Evolutionary conservation across 2,888 invertebrate genomes (phyloP).

Genomic region (Lasius platythorax): DNA sequence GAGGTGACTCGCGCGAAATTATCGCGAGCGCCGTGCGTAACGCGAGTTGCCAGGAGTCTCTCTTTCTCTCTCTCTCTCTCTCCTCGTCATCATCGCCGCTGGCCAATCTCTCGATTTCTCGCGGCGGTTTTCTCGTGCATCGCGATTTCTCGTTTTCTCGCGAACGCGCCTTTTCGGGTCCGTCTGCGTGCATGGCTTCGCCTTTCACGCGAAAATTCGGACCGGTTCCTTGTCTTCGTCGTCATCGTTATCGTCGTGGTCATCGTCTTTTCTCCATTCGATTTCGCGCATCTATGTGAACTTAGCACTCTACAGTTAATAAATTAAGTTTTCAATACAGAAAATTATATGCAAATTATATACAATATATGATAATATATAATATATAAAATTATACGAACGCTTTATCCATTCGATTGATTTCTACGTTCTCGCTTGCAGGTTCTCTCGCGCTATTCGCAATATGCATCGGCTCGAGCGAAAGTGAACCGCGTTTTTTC

Average conservation of each 20-base stretch:
- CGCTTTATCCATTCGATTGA: neutral
- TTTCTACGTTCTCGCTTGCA: constrained; percentile 12
- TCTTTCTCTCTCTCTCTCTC: neutral
- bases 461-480: constrained; percentile 71
- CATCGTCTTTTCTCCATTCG: constrained; percentile 33
- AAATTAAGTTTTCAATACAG: neutral
- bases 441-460: constrained; percentile 62
- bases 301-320: neutral
- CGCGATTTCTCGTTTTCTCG: constrained; percentile 49
- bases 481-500: constrained; percentile 69
- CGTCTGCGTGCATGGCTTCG: constrained; percentile 36
- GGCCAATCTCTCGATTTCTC: constrained; percentile 36
- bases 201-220: constrained; percentile 60
- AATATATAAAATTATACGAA: constrained; percentile 16
- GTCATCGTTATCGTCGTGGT: neutral
- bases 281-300: constrained; percentile 54
- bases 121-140: constrained; percentile 28
- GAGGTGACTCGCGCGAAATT: constrained; percentile 53
- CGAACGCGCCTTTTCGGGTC: constrained; percentile 48
- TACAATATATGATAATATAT: neutral
- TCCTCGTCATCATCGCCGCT: neutral
- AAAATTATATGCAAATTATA: neutral
- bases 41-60: constrained; percentile 37
- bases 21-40: constrained; percentile 51
- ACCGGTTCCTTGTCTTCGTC: constrained; percentile 37